A percentile compares a stretch with the other conserved stretches of the same genome.
phyloP scores from a whole-genome alignment of 2,888 invertebrate species.

The Tortricodes alternella region DNA sequence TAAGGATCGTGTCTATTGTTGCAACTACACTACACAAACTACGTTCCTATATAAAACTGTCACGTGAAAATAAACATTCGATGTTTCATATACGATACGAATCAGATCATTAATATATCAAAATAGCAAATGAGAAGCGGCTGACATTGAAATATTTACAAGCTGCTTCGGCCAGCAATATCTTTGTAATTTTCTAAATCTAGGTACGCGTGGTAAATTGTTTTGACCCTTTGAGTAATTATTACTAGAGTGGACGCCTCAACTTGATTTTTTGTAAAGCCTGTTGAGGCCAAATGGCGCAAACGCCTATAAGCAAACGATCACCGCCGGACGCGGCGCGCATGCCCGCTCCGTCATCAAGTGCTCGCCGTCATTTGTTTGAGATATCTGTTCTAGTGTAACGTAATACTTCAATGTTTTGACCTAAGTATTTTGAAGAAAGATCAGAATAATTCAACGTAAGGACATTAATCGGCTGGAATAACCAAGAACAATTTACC shows the following conservation, averaged over 20 bases:
- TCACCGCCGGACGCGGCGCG: too few relatives aligned
- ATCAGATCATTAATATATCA: conserved; percentile 26
- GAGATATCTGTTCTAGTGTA: too few relatives aligned
- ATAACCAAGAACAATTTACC: too few relatives aligned
- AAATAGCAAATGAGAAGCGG: conserved; percentile 38
- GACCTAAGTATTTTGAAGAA: too few relatives aligned
- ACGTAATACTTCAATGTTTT: too few relatives aligned
- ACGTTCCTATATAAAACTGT: conserved; percentile 20
- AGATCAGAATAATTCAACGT: not conserved
- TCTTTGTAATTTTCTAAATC: conserved; percentile 2
- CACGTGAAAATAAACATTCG: conserved; percentile 47
- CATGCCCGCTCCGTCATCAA: too few relatives aligned
- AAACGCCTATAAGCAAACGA: too few relatives aligned
- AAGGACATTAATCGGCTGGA: not conserved
- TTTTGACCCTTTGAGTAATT: too few relatives aligned
- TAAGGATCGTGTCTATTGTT: conserved; percentile 13
- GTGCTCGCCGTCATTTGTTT: too few relatives aligned
- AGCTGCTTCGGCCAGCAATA: conserved; percentile 54
- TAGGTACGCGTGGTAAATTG: conserved; percentile 2
- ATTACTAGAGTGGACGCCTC: too few relatives aligned
- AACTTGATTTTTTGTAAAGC: too few relatives aligned
- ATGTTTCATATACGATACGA: conserved; percentile 50
- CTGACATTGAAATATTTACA: conserved; percentile 69
- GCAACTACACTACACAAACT: conserved; percentile 22
- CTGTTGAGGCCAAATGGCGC: too few relatives aligned